Conservation (phyloP, 2,888 invertebrate species). For the Cephus runcator region DNA sequence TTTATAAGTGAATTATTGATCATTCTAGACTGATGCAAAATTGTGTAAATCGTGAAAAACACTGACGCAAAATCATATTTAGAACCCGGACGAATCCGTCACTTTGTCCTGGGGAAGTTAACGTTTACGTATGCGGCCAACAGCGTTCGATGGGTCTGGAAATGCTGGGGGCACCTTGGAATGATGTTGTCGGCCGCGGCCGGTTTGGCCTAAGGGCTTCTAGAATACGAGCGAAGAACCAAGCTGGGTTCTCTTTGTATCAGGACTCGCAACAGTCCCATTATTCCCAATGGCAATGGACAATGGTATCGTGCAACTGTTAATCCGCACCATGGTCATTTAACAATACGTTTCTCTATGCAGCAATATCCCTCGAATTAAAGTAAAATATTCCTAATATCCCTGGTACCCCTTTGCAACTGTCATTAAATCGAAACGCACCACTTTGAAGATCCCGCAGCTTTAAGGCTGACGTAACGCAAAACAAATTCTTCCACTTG, state of each 20-base stretch:
- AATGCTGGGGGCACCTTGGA: conserved; percentile 52
- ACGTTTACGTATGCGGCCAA: conserved; percentile 54
- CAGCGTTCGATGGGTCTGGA: conserved; percentile 56
- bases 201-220: conserved; percentile 51
- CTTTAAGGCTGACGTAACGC: neutral
- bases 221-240: conserved; percentile 50
- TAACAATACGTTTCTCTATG: conserved; percentile 36
- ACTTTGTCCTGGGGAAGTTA: conserved; percentile 56
- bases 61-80: neutral
- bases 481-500: neutral
- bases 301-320: conserved; percentile 55
- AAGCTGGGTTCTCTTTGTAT: conserved; percentile 19
- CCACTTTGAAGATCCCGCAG: neutral
- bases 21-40: neutral
- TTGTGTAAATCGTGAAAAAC: neutral
- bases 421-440: neutral
- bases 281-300: conserved; percentile 60
- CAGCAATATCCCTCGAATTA: neutral
- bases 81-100: conserved; percentile 23
- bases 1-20: neutral
- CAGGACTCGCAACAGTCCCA: conserved; percentile 48
- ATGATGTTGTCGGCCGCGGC: conserved; percentile 64
- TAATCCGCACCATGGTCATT: conserved; percentile 44
- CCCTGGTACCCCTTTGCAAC: neutral
- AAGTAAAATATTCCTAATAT: too few relatives aligned